phyloP scores from a whole-genome alignment of 1,140 invertebrate genomes.

The Gonatopus flavifemur region DNA sequence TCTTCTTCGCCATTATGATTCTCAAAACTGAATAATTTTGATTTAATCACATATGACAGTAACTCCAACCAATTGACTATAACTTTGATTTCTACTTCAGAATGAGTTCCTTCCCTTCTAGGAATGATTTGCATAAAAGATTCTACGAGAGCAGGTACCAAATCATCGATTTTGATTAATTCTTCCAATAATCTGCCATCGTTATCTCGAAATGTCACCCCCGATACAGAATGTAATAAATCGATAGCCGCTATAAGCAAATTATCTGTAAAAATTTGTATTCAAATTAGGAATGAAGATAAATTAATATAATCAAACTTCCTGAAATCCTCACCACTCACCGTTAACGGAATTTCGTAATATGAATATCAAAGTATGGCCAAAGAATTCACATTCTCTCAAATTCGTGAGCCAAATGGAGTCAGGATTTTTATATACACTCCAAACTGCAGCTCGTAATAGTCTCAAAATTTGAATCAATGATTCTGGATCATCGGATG shows the following conservation, averaged over 20 bases:
- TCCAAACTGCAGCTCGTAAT: constrained; percentile 60
- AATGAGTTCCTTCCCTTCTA: constrained; percentile 20
- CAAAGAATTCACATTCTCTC: constrained; percentile 54
- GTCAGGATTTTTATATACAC: constrained; percentile 53
- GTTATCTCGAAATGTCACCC: constrained; percentile 5
- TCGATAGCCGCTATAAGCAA: constrained; percentile 34
- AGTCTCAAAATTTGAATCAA: constrained; percentile 70
- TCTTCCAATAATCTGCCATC: constrained; percentile 22
- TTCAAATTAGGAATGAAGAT: background rate
- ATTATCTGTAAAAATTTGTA: constrained; percentile 34
- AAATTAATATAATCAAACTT: background rate
- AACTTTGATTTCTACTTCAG: constrained; percentile 15
- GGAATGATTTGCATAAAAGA: constrained; percentile 29
- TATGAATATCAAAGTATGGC: constrained; percentile 64
- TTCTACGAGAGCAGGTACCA: constrained; percentile 35
- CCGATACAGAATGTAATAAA: constrained; percentile 30
- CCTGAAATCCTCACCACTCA: constrained; percentile 33
- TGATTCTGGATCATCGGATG: constrained; percentile 64
- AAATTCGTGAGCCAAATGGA: constrained; percentile 58
- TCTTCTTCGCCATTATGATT: constrained; percentile 15
- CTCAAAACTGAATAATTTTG: constrained; percentile 14
- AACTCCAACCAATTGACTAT: constrained; percentile 36
- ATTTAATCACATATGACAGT: constrained; percentile 22
- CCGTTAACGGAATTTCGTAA: constrained; percentile 69
- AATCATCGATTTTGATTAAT: constrained; percentile 26